Evolutionary conservation across 2,113 vertebrate species (phyloP).

Genomic region (Morone chrysops): DNA sequence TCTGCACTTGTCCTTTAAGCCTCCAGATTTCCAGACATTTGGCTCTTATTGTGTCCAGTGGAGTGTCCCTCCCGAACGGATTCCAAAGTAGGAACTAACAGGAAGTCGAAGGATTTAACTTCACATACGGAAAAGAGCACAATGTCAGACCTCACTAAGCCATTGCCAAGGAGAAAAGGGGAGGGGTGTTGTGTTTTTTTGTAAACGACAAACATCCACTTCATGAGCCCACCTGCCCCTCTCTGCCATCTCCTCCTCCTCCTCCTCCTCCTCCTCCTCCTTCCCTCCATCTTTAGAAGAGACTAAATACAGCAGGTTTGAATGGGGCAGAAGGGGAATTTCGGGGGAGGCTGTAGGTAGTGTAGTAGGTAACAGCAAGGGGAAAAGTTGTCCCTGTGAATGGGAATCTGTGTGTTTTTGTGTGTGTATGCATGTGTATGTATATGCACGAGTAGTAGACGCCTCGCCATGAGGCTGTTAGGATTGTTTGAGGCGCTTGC

Average conservation of each 20-base stretch:
- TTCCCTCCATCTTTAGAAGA: conserved; percentile 67
- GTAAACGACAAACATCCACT: conserved; percentile 77
- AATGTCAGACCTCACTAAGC: conserved; percentile 64
- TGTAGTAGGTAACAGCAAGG: conserved; percentile 73
- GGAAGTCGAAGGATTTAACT: conserved; percentile 50
- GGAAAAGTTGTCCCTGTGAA: conserved; percentile 58
- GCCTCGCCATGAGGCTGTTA: conserved; percentile 78
- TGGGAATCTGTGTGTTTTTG: conserved; percentile 37
- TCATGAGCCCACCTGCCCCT: conserved; percentile 52
- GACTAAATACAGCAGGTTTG: conserved; percentile 77
- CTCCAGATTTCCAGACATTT: conserved; percentile 43
- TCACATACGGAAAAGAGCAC: conserved; percentile 56
- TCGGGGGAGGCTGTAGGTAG: conserved; percentile 69
- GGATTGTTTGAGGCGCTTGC: conserved; percentile 99
- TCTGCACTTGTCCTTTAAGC: conserved; percentile 51
- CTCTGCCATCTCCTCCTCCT: conserved; percentile 40
- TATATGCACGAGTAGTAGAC: conserved; percentile 1
- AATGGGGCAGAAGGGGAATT: conserved; percentile 55
- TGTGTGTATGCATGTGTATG: conserved; percentile 30
- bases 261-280: conserved; percentile 16
- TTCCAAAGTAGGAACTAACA: conserved; percentile 58
- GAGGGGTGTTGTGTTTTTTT: conserved; percentile 43
- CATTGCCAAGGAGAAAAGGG: conserved; percentile 51
- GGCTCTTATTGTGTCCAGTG: conserved; percentile 39
- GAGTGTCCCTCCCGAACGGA: conserved; percentile 42